A percentile compares a stretch with the other conserved stretches of the same genome.
phyloP scores from a whole-genome alignment of 1,140 invertebrate genomes.

The Drosophila lacteicornis region DNA sequence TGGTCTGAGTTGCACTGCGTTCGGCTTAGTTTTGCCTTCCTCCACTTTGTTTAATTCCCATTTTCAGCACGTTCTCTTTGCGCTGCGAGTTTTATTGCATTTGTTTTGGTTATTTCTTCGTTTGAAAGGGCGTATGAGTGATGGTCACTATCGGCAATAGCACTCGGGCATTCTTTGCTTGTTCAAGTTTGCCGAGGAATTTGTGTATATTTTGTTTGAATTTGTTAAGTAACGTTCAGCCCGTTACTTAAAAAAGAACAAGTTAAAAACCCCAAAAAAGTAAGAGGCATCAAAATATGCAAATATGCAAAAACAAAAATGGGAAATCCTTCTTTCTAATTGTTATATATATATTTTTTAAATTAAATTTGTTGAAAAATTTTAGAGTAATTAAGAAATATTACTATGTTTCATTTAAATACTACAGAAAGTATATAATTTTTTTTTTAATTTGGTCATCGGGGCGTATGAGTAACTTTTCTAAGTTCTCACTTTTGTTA shows the following conservation, averaged over 20 bases:
- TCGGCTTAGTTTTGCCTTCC: constrained; percentile 15
- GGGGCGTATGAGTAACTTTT: constrained; percentile 2
- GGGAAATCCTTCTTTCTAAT: no score
- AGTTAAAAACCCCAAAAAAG: no score
- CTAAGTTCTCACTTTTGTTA: no score
- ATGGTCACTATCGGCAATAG: constrained; percentile 17
- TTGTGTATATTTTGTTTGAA: not conserved
- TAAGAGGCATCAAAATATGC: no score
- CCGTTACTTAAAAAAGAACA: not conserved
- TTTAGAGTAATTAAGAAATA: no score
- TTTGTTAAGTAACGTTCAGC: no score
- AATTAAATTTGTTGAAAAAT: no score
- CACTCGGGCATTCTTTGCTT: not conserved
- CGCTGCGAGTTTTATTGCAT: constrained; percentile 37
- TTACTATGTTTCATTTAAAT: no score
- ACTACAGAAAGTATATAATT: no score
- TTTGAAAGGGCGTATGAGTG: constrained; percentile 43
- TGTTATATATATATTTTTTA: no score
- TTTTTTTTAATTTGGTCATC: no score
- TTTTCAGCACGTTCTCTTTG: constrained; percentile 17
- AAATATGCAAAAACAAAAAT: no score
- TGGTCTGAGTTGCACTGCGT: constrained; percentile 45
- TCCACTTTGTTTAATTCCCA: constrained; percentile 29
- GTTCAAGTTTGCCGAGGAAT: not conserved
- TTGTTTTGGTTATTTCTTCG: constrained; percentile 70